These are phyloP conservation scores for Hippocampus comes DNA, from an alignment of 2,113 vertebrate species.

Conservation along the genomic window DNA sequence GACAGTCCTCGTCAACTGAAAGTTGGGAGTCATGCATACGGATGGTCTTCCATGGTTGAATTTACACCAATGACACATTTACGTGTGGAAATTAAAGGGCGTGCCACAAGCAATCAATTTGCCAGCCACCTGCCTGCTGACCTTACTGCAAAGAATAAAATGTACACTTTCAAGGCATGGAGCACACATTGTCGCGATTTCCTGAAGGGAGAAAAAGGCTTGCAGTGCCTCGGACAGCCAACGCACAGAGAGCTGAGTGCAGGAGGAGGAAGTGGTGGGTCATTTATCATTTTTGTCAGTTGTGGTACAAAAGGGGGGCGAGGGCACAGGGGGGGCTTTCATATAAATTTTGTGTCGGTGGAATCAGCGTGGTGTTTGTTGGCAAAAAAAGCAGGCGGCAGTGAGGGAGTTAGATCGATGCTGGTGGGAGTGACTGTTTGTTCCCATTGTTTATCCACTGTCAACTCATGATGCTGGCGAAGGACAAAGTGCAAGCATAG, in stretches of 20 bases:
- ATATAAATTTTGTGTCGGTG: constrained; percentile 72
- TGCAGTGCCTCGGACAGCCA: constrained; percentile 51
- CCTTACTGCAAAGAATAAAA: constrained; percentile 2
- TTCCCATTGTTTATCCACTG: constrained; percentile 68
- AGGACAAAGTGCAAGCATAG: constrained; percentile 53
- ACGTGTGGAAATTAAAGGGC: constrained; percentile 58
- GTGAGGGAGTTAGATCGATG: constrained; percentile 61
- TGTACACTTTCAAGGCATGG: constrained; percentile 12
- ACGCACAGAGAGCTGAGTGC: constrained; percentile 44
- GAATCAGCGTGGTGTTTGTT: constrained; percentile 66
- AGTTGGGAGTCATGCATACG: constrained; percentile 48
- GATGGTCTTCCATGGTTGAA: constrained; percentile 34
- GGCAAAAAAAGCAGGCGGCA: constrained; percentile 32
- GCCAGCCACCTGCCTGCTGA: not conserved
- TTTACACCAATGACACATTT: constrained; percentile 50
- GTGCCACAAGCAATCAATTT: constrained; percentile 30
- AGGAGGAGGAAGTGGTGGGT: constrained; percentile 40
- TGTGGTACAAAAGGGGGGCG: constrained; percentile 33
- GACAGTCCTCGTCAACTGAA: constrained; percentile 26
- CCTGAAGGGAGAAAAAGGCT: constrained; percentile 53
- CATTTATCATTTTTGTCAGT: constrained; percentile 72
- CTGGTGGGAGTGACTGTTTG: constrained; percentile 71
- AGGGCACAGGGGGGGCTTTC: constrained; percentile 40
- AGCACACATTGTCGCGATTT: constrained; percentile 48
- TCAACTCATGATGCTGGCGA: constrained; percentile 56